phyloP scores from a whole-genome alignment of 2,797 vertebrate species.

The Ispidina lecontei region DNA sequence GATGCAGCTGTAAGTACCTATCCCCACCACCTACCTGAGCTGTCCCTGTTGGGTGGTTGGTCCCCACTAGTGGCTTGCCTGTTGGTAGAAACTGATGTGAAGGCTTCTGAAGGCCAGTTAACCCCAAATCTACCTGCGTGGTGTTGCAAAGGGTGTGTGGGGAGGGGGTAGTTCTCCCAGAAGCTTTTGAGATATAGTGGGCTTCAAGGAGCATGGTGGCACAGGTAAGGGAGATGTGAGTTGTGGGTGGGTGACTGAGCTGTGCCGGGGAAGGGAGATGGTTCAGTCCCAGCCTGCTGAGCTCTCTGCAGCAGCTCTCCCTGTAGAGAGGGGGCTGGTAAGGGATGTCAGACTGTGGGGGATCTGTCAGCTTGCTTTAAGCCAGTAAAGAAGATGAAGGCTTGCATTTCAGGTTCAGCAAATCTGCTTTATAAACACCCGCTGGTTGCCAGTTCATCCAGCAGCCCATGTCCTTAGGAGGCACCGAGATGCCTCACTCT shows the following conservation, averaged over 20 bases:
- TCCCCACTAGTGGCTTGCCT: neutral
- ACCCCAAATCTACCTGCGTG: rapidly evolving
- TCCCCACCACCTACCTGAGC: neutral
- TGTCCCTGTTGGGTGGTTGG: rapidly evolving
- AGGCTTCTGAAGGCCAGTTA: neutral
- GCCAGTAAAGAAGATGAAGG: neutral
- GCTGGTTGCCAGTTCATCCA: neutral
- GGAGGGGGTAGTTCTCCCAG: neutral
- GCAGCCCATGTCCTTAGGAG: neutral
- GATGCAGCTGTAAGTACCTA: constrained; percentile 80
- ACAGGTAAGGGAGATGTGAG: rapidly evolving
- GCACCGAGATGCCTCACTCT: neutral
- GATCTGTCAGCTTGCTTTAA: neutral
- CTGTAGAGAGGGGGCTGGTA: rapidly evolving
- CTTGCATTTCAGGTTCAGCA: neutral
- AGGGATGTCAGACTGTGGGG: neutral
- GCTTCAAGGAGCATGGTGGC: neutral
- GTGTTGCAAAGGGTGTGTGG: too few relatives aligned
- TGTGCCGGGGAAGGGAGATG: neutral
- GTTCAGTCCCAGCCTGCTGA: neutral
- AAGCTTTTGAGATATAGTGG: neutral
- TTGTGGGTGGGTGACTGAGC: neutral
- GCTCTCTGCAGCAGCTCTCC: neutral
- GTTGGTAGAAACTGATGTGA: neutral
- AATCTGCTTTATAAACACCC: neutral